phyloP scores from a whole-genome alignment of 2,888 invertebrate genomes.

The Sarcophaga carnaria region DNA sequence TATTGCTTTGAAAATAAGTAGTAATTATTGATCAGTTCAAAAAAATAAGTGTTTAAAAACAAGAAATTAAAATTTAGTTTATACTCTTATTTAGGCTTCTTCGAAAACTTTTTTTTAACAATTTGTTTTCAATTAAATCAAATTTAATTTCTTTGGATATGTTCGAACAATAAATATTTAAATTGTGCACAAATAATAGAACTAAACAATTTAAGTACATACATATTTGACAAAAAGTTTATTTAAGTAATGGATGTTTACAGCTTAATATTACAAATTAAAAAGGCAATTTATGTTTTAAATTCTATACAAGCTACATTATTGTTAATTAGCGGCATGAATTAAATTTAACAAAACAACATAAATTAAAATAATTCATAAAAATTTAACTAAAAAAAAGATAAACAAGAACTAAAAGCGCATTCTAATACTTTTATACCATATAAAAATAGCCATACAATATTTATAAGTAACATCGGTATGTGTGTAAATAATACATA shows the following conservation, averaged over 20 bases:
- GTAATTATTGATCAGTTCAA: too few species aligned
- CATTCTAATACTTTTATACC: constrained; percentile 36
- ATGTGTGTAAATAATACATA: not conserved
- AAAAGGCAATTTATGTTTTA: not conserved
- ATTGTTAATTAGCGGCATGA: constrained; percentile 49
- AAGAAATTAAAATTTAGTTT: too few species aligned
- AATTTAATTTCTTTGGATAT: too few species aligned
- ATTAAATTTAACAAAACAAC: constrained; percentile 29
- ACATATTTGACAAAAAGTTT: constrained; percentile 40
- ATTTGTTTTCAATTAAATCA: too few species aligned
- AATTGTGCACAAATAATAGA: too few species aligned
- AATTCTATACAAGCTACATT: constrained; percentile 15
- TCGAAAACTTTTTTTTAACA: too few species aligned
- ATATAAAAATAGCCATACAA: constrained; percentile 27
- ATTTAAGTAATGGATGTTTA: constrained; percentile 18
- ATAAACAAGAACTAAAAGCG: constrained; percentile 22
- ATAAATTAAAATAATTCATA: constrained; percentile 25
- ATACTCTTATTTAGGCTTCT: too few species aligned
- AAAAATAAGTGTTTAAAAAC: too few species aligned
- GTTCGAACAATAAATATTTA: too few species aligned
- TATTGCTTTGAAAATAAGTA: too few species aligned
- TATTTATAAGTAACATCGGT: constrained; percentile 8
- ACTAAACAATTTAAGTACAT: constrained; percentile 37
- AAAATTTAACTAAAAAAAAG: constrained; percentile 14
- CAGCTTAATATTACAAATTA: constrained; percentile 15